Base-by-base conservation (phyloP, 2,888 invertebrate species). In the Parnassius mnemosyne region DNA sequence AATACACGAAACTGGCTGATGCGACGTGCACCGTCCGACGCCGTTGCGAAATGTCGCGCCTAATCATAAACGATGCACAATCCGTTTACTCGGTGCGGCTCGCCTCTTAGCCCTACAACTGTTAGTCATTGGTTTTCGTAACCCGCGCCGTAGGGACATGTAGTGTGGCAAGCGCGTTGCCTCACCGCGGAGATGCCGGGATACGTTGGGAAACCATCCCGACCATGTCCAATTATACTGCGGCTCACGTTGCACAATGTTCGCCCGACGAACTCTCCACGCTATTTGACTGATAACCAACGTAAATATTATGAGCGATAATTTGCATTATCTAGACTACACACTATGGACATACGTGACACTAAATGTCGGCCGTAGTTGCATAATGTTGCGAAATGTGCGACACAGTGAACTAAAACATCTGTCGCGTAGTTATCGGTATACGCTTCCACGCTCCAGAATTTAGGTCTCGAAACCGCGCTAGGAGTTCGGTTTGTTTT, bases 201-300 rank as follows among this genome's bases (percentile, higher is more conserved):
- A 88, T 87, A 83, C 83, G 85, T 90, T 90, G 89, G 90, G 90
- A 90, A 90, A 91, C 89, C 82, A 84, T 89, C 89, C 90, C 88
- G 85, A 79, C 81, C 81, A 84, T 82, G 80, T 84, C 81, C 89
- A 87, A 89, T 89, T 87, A 87, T 82, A 86, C 80, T 84, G 80
- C 83, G 83, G 79, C 56, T 44, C 56, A 44, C 68, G 80, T 88
- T 87, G 81, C 79, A 83, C 79, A 85, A 85, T 70, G 57, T 61
- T 65, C 69, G 63, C 66, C 73, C 72, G 67, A 72, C 84, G 81
- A 81, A 80, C 78, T 83, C 79, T 78, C 78, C 76, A 77, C 79
- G 72, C 74, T 80, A 80, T 80, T 74, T 77, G 71, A 83, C 82
- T 83, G 83, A 83, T 84, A 83, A 83, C 74, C 61, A 65, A 65